Percentiles rank a stretch among this genome's conserved stretches.
These are phyloP conservation scores for Rhynchotus rufescens DNA, from an alignment of 2,797 vertebrate genomes.

Conservation along the genomic window DNA sequence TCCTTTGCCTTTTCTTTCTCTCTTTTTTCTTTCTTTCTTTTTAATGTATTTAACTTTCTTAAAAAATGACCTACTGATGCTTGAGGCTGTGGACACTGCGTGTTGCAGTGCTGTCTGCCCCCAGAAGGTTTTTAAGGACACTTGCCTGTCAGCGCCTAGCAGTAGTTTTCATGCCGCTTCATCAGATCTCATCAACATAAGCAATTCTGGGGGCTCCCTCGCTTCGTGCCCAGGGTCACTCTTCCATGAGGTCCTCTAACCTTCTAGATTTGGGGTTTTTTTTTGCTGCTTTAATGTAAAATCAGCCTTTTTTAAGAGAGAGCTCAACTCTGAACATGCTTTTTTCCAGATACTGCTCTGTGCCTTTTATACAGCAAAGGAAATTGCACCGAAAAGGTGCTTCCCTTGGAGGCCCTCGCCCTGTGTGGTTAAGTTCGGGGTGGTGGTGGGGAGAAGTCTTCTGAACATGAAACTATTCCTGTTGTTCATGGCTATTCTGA, in stretches of 20 bases:
- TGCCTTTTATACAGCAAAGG: not conserved
- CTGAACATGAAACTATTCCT: not conserved
- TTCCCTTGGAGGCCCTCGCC: not conserved
- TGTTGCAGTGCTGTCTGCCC: not conserved
- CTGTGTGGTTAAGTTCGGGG: rapidly evolving
- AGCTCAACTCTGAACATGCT: not conserved
- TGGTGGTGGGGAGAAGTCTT: not conserved
- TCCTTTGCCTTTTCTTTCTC: too few relatives aligned
- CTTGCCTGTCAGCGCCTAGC: rapidly evolving
- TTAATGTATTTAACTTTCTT: not conserved
- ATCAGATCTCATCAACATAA: not conserved
- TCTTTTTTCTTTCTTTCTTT: too few relatives aligned
- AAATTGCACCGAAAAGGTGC: not conserved
- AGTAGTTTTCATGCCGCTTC: not conserved
- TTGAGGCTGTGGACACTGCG: not conserved
- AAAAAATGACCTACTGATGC: rapidly evolving
- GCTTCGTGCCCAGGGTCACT: not conserved
- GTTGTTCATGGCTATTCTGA: not conserved
- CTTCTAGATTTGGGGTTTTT: too few relatives aligned
- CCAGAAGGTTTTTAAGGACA: not conserved
- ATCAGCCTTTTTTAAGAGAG: too few relatives aligned
- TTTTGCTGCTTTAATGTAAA: too few relatives aligned
- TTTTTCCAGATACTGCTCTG: not conserved
- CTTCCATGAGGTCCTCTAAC: not conserved
- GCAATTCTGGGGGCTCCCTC: not conserved